These are phyloP conservation scores for Apeltes quadracus DNA, from an alignment of 2,113 vertebrate species.

Conservation along the genomic window DNA sequence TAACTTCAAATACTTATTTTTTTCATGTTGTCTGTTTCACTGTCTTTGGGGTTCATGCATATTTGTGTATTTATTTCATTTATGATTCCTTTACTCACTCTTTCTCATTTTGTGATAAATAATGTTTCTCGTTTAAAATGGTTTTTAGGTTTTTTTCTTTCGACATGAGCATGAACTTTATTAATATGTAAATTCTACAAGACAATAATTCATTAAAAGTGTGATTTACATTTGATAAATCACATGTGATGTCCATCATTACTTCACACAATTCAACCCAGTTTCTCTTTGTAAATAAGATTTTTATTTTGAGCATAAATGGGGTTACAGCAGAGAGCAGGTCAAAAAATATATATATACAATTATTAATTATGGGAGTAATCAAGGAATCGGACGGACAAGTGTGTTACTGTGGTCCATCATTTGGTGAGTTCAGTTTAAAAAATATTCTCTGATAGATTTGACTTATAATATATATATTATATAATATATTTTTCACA, in stretches of 20 bases:
- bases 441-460: conserved; percentile 1
- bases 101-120: conserved; percentile 3
- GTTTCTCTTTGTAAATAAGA: conserved; percentile 10
- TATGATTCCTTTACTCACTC: background rate
- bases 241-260: background rate
- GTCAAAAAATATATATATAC: conserved; percentile 49
- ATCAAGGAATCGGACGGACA: conserved; percentile 3
- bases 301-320: conserved; percentile 59
- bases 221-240: conserved; percentile 17
- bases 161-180: conserved; percentile 5
- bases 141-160: conserved; percentile 34
- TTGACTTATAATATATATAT: too few relatives aligned
- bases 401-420: background rate
- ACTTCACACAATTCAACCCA: background rate
- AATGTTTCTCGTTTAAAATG: conserved; percentile 8
- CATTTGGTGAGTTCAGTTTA: background rate
- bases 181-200: conserved; percentile 32
- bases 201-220: conserved; percentile 49
- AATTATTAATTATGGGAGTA: conserved; percentile 39
- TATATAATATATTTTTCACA: conserved; percentile 42
- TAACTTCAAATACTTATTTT: conserved; percentile 10
- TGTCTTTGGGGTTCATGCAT: conserved; percentile 8
- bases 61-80: conserved; percentile 53
- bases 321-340: conserved; percentile 61
- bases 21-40: conserved; percentile 1